Evolutionary conservation across 2,113 vertebrate species (phyloP).

Genomic region (Egretta garzetta): DNA sequence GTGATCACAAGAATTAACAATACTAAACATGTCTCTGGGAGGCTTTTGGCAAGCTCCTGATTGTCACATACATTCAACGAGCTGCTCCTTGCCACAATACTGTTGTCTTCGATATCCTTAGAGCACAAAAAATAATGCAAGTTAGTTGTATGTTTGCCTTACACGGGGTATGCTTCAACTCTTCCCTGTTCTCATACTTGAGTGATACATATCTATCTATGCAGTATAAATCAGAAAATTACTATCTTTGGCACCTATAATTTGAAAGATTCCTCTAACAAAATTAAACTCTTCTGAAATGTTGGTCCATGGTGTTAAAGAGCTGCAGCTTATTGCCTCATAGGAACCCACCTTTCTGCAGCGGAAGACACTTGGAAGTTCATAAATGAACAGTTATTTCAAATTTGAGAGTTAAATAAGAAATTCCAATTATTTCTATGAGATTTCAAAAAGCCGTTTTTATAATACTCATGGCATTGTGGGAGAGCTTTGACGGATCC

Average conservation of each 20-base stretch:
- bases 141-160: neutral
- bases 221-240: neutral
- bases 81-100: neutral
- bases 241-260: neutral
- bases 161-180: neutral
- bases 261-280: neutral
- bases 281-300: neutral
- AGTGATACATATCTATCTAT: neutral
- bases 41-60: neutral
- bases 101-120: neutral
- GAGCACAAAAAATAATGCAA: neutral
- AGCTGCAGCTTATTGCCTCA: neutral
- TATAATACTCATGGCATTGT: neutral
- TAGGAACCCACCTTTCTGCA: neutral
- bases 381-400: neutral
- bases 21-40: neutral
- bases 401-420: neutral
- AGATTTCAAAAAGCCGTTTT: neutral
- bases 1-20: slow-evolving; percentile 3
- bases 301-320: neutral
- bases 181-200: neutral
- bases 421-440: neutral
- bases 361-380: neutral
- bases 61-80: neutral
- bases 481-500: neutral